phyloP scores from a whole-genome alignment of 2,797 vertebrate species.

The Phrynocephalus forsythii region DNA sequence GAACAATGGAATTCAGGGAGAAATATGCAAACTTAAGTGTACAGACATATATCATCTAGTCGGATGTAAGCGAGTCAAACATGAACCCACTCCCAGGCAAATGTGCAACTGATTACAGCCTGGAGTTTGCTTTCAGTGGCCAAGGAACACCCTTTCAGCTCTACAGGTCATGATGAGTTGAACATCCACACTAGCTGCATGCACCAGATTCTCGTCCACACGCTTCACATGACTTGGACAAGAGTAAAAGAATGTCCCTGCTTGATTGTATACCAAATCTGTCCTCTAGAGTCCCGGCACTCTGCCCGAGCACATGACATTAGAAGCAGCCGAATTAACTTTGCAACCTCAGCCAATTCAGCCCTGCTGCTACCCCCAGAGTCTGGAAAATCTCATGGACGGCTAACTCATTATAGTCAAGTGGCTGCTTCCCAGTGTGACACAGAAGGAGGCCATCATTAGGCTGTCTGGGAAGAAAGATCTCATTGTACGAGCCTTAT shows the following conservation, averaged over 20 bases:
- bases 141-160: neutral
- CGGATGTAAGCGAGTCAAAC: neutral
- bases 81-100: neutral
- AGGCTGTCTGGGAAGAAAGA: constrained; percentile 56
- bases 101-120: neutral
- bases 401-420: constrained; percentile 67
- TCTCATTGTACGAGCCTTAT: constrained; percentile 66
- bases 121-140: neutral
- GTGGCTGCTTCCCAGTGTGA: constrained; percentile 61
- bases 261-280: neutral
- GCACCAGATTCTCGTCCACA: neutral
- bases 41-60: neutral
- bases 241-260: neutral
- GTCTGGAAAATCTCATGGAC: constrained; percentile 55
- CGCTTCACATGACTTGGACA: neutral
- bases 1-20: neutral
- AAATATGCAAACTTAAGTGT: neutral
- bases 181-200: no score
- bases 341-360: constrained; percentile 47
- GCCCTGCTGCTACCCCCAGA: constrained; percentile 39
- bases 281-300: neutral
- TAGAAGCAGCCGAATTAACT: constrained; percentile 15
- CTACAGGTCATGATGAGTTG: neutral
- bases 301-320: constrained; percentile 33
- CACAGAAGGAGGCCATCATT: constrained; percentile 63